A percentile compares a stretch with the other conserved stretches of the same genome.
Conservation (phyloP, 2,888 invertebrate species). For the Beris chalybata region DNA sequence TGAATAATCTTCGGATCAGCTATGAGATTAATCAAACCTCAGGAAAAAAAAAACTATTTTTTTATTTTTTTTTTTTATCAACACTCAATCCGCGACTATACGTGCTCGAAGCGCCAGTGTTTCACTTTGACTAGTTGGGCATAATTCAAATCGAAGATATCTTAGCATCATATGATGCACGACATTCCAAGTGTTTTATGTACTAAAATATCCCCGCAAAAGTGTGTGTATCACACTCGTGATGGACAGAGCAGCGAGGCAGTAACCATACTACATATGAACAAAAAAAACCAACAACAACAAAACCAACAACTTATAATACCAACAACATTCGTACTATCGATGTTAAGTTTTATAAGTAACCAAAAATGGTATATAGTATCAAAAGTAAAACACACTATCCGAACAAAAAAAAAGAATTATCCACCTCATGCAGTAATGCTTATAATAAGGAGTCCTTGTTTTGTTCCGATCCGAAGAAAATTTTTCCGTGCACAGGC, state of each 20-base stretch:
- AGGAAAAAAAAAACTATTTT: background rate
- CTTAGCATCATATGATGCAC: slow-evolving; percentile 38
- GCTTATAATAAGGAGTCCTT: too few relatives aligned
- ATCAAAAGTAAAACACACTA: slow-evolving; percentile 10
- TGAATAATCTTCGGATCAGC: background rate
- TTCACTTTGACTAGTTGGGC: slow-evolving; percentile 58
- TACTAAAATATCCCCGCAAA: slow-evolving; percentile 17
- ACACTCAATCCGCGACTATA: slow-evolving; percentile 49
- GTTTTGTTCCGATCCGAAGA: too few relatives aligned
- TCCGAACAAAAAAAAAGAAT: too few relatives aligned
- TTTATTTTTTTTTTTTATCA: background rate
- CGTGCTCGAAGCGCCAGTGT: slow-evolving; percentile 59
- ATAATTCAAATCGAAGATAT: slow-evolving; percentile 56
- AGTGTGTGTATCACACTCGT: too few relatives aligned
- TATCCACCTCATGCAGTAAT: too few relatives aligned
- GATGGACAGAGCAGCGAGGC: too few relatives aligned
- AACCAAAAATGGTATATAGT: slow-evolving; percentile 24
- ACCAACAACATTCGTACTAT: too few relatives aligned
- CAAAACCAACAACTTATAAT: too few relatives aligned
- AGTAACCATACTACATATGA: too few relatives aligned
- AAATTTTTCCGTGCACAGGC: too few relatives aligned
- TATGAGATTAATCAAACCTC: background rate
- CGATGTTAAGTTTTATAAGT: slow-evolving; percentile 4
- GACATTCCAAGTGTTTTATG: slow-evolving; percentile 36
- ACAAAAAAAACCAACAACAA: too few relatives aligned